Conservation (phyloP, 2,888 invertebrate species). For the Odontothrips loti region DNA sequence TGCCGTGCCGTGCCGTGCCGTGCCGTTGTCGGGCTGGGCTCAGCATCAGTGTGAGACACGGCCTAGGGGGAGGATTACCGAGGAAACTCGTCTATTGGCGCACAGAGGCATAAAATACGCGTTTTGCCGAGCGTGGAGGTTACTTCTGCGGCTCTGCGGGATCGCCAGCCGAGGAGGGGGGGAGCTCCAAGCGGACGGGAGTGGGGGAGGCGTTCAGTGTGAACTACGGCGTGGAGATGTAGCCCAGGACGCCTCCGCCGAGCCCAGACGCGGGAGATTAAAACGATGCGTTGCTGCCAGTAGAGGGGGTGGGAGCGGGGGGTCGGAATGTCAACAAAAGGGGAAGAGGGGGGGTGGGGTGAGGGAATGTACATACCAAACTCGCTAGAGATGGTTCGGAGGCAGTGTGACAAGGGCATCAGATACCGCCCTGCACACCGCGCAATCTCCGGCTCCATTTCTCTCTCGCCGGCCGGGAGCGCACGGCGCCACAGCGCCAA, state of each 20-base stretch:
- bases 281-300: not conserved
- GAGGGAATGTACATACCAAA: too few relatives aligned
- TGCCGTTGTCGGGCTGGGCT: too few relatives aligned
- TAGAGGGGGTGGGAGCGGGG: not conserved
- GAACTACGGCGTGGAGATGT: not conserved
- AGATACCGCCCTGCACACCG: not conserved
- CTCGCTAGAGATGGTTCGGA: too few relatives aligned
- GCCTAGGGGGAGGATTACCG: not conserved
- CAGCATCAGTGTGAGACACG: too few relatives aligned
- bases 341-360: not conserved
- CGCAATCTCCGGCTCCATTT: not conserved
- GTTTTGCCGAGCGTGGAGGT: not conserved
- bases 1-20: too few relatives aligned
- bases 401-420: too few relatives aligned
- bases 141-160: too few relatives aligned
- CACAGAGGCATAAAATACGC: slow-evolving; percentile 7
- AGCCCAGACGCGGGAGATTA: not conserved
- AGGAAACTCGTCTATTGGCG: not conserved
- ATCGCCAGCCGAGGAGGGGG: too few relatives aligned
- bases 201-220: not conserved
- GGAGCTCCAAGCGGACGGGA: not conserved
- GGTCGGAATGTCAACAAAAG: not conserved
- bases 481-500: not conserved
- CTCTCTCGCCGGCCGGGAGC: not conserved
- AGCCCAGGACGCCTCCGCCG: not conserved